Evolutionary conservation across 2,888 invertebrate species (phyloP), one percentile per base, ranked within the genome.

Genomic region (Willowsia nigromaculata): DNA sequence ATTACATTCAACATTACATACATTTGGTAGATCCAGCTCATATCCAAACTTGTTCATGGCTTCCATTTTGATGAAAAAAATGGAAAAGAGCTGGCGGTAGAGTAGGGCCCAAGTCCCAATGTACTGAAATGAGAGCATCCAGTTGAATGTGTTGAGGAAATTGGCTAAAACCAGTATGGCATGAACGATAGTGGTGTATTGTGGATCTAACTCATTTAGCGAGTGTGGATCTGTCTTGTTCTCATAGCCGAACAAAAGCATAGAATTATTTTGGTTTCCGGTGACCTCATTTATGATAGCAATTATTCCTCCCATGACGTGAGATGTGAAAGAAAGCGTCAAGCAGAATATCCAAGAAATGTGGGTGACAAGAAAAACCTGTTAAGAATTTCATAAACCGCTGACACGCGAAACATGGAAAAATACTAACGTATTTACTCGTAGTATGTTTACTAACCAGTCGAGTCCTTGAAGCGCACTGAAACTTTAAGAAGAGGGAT

Each of bases 71-170:
- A 65, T 43, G 15, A 43, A 56, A 22, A 81, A 81, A 4, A 81
- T 27, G 11, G 11, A 1, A 71, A 81, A 87, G 4, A 87, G 30
- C 27, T 87, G 71, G 2, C 87, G 78, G 15, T 71, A 87, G 3
- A 68, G 25, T 13, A 87, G 15, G 5, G 56, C 81, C 87, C 71
- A 81, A 33, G 18, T n/a, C 33, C 83, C 82, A 33, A 76, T 33
- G 47, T 62, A 62, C n/a, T 59, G 9, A 18, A 47, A 88, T 15
- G 83, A 76, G 7, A 74, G 37, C 74, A 76, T 88, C 88, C 88
- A 88, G 22, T 25, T 74, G 22, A 62, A 74, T 15, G 88, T 82
- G 30, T 74, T 88, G 0, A 76, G 50, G n/a, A 88, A 76, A 43
- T 88, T 88, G 0, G 76, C 82, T 33, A 47, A 5, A 53, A 82